Base-by-base conservation (phyloP, 2,888 invertebrate species). In the Cotesia congregata region DNA sequence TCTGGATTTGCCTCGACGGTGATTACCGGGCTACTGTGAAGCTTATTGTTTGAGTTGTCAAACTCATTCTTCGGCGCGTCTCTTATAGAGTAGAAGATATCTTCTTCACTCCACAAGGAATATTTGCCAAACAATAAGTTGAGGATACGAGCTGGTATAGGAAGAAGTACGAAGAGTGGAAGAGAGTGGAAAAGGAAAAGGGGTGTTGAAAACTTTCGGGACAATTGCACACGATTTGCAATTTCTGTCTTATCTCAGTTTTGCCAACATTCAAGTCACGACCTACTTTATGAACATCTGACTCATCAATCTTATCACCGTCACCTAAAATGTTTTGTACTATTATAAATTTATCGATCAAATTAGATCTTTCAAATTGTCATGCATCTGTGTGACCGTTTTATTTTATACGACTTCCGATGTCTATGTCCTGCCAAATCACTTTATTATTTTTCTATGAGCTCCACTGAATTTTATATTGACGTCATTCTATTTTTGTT, bases 21-120 rank as follows among this genome's bases (percentile, higher is more conserved):
- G 69, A 73, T 73, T 77, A 70, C 67, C 59, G n/a, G 64, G 20
- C 59, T 67, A 60, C 61, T 17, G 6, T 30, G 9, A 15, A 67
- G 59, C 50, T 68, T 30, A 77, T 77, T 77, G 67, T 77, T 73
- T 76, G 9, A 67, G 17, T 20, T 39, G 38, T 50, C 50, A 50
- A 50, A 50, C 50, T 50, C 50, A 4, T 50, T 50, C 50, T 12
- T 50, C 4, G 50, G 7, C 50, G 39, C 50, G 61, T 68, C 59
- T 20, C 12, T 12, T 30, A 30, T 30, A 30, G 30, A 30, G 30
- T 30, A 30, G 30, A 30, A 30, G 30, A 12, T 38, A 6, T 39
- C 7, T 38, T 50, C 12, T 12, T 50, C 50, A 50, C 12, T 50
- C 50, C 50, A 50, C 12, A 50, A 50, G 50, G 12, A 12, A 50